A percentile compares a stretch with the other conserved stretches of the same genome.
These are phyloP conservation scores for Sphenodon punctatus DNA, from an alignment of 2,797 vertebrate genomes.

Conservation along the genomic window DNA sequence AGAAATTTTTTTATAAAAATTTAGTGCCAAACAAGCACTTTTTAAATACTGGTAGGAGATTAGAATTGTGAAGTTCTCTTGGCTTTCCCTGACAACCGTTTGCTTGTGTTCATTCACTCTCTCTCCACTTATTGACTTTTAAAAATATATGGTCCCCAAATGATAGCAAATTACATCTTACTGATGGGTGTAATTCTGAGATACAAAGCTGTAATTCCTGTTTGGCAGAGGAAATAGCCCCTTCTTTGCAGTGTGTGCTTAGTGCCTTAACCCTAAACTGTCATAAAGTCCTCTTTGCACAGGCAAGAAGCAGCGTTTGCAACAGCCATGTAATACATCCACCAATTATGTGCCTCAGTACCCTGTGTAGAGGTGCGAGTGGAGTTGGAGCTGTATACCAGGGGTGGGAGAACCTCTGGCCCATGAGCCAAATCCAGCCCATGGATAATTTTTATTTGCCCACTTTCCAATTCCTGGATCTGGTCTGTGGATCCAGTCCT, in stretches of 20 bases:
- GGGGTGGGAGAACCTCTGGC: too few species aligned
- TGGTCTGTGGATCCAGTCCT: too few species aligned
- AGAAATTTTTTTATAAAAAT: neutral
- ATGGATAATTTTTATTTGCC: too few species aligned
- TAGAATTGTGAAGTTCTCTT: neutral
- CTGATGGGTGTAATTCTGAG: neutral
- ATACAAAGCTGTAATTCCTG: neutral
- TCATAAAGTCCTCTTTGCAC: neutral
- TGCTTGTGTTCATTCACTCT: neutral
- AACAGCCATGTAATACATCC: neutral
- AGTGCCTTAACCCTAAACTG: neutral
- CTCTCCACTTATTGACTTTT: neutral
- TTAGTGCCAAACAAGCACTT: neutral
- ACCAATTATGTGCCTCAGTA: neutral
- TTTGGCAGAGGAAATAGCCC: neutral
- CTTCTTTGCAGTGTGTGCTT: neutral
- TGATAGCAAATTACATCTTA: neutral
- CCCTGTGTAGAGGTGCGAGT: too few species aligned
- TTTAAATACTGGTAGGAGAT: neutral
- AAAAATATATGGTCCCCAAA: neutral
- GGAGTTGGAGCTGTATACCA: too few species aligned
- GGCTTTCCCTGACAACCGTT: neutral
- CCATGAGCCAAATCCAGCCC: too few species aligned
- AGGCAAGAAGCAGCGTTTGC: neutral
- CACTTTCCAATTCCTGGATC: too few species aligned